Percentiles rank a stretch among this genome's conserved stretches.
phyloP scores from a whole-genome alignment of 2,888 invertebrate species.

The Macrophya alboannulata region DNA sequence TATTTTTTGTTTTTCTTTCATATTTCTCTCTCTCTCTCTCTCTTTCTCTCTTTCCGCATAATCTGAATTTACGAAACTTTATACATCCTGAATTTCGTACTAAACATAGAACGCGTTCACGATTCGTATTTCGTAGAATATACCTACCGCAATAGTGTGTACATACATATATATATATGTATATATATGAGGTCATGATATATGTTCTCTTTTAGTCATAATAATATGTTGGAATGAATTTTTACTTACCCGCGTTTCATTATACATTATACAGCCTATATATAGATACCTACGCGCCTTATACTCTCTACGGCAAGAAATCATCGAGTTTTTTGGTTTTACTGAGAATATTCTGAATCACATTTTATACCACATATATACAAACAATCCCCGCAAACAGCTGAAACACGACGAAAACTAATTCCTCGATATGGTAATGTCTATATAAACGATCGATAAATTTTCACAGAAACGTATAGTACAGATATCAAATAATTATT shows the following conservation, averaged over 20 bases:
- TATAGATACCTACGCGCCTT: background rate
- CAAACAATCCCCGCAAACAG: too few species aligned
- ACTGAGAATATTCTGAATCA: slow-evolving; percentile 25
- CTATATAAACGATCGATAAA: too few species aligned
- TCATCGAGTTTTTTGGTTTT: background rate
- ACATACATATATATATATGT: background rate
- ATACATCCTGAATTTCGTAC: slow-evolving; percentile 9
- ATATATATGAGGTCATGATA: background rate
- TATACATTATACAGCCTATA: background rate
- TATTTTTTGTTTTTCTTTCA: too few species aligned
- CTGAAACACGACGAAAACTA: background rate
- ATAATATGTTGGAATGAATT: background rate
- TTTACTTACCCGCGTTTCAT: background rate
- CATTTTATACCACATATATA: too few species aligned
- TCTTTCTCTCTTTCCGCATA: background rate
- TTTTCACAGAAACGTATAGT: background rate
- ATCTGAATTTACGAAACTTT: background rate
- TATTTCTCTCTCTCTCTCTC: background rate
- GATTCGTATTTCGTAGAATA: background rate
- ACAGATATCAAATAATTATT: background rate
- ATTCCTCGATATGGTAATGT: too few species aligned
- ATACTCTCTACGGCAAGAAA: background rate
- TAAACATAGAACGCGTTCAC: background rate
- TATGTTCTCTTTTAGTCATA: background rate
- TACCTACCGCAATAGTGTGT: background rate